A percentile compares a stretch with the other conserved stretches of the same genome.
Conservation (phyloP, 2,113 vertebrate species). For the Tragelaphus buxtoni region DNA sequence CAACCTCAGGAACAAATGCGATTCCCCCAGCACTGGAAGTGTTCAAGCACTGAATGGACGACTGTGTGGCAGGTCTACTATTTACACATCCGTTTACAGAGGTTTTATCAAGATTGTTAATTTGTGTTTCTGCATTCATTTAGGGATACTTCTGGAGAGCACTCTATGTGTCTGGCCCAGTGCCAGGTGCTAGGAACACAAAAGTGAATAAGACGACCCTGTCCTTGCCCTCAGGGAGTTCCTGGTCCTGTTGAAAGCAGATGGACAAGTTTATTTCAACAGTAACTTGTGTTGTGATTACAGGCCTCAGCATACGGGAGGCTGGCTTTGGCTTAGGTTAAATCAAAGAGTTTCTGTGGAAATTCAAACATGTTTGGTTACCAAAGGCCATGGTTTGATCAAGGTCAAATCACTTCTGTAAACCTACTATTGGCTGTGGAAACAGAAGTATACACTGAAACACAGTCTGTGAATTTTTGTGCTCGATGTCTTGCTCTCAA, state of each 20-base stretch:
- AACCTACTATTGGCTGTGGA: neutral
- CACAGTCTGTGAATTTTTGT: slow-evolving; percentile 24
- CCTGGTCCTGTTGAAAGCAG: neutral
- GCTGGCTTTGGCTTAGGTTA: neutral
- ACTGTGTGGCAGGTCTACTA: neutral
- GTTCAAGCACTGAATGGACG: neutral
- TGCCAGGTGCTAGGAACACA: neutral
- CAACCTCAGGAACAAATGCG: neutral
- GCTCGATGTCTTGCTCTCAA: slow-evolving; percentile 4
- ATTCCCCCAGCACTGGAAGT: neutral
- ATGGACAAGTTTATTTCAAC: neutral
- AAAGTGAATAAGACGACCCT: neutral
- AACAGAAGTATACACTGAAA: neutral
- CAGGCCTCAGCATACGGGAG: neutral
- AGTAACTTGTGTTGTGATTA: neutral
- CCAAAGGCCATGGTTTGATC: neutral
- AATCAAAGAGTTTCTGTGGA: slow-evolving; percentile 1
- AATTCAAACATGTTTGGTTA: slow-evolving; percentile 1
- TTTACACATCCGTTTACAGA: neutral
- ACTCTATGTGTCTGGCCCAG: neutral
- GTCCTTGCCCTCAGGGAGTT: neutral
- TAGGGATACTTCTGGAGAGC: neutral
- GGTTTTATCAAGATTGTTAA: neutral
- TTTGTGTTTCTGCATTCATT: neutral
- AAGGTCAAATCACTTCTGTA: slow-evolving; percentile 21